phyloP scores from a whole-genome alignment of 2,888 invertebrate genomes.

The Elaeidobius kamerunicus region DNA sequence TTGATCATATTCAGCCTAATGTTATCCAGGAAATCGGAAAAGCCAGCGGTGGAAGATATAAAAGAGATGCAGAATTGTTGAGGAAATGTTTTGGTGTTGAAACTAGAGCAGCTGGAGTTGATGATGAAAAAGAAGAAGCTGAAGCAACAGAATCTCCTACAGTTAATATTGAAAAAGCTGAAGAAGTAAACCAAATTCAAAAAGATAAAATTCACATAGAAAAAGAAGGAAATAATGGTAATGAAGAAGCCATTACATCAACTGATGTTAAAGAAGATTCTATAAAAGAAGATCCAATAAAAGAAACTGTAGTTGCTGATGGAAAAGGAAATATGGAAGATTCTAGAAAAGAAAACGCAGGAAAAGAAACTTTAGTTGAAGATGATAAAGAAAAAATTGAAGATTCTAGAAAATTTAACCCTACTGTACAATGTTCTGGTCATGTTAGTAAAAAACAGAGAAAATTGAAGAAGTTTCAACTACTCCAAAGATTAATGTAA shows the following conservation, averaged over 20 bases:
- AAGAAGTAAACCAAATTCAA: background rate
- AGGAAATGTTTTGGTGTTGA: background rate
- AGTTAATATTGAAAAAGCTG: no score
- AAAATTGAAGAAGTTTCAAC: no score
- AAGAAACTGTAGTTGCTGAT: no score
- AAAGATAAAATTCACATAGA: background rate
- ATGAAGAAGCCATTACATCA: background rate
- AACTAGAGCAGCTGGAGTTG: background rate
- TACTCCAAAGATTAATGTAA: no score
- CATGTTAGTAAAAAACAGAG: no score
- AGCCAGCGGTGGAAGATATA: conserved; percentile 22
- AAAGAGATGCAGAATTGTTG: conserved; percentile 21
- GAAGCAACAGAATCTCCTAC: no score
- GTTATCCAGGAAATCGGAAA: conserved; percentile 26
- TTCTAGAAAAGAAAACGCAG: no score
- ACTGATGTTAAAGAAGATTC: background rate
- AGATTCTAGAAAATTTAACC: background rate
- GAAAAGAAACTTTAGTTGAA: no score
- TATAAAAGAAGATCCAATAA: background rate
- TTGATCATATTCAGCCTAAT: conserved; percentile 26
- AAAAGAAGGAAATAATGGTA: background rate
- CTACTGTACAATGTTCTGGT: no score
- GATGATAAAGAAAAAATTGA: no score
- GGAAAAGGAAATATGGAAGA: no score
- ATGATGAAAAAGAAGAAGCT: no score